Percentiles rank a stretch among this genome's conserved stretches.
These are phyloP conservation scores for Caenorhabditis sulstoni DNA, from an alignment of 2,888 invertebrate genomes.

Conservation along the genomic window DNA sequence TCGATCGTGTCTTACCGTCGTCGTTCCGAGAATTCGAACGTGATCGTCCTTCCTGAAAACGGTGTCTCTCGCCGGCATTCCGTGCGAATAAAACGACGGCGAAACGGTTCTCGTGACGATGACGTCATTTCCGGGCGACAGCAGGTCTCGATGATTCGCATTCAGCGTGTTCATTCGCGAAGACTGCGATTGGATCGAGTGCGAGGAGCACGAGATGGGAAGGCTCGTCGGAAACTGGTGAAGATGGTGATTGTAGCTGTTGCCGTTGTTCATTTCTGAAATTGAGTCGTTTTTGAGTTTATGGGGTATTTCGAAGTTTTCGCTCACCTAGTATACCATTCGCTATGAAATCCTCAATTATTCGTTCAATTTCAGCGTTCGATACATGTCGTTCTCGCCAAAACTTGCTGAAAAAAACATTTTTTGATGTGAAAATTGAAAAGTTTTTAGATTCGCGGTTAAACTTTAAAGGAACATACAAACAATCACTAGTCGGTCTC, in stretches of 20 bases:
- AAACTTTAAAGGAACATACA: neutral
- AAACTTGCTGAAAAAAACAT: conserved; percentile 40
- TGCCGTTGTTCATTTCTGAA: conserved; percentile 60
- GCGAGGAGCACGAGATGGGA: conserved; percentile 57
- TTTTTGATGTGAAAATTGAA: neutral
- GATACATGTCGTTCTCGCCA: conserved; percentile 41
- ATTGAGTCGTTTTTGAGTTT: neutral
- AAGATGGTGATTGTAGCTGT: conserved; percentile 44
- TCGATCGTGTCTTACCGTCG: too few relatives aligned
- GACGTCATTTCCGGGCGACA: conserved; percentile 62
- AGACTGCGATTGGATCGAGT: conserved; percentile 45
- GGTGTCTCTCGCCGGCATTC: conserved; percentile 36
- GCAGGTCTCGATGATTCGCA: conserved; percentile 44
- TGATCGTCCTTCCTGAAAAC: conserved; percentile 63
- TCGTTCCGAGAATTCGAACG: conserved; percentile 49
- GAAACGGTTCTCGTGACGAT: conserved; percentile 61
- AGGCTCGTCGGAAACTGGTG: conserved; percentile 44
- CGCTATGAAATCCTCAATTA: conserved; percentile 59
- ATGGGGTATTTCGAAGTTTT: neutral
- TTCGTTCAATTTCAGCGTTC: conserved; percentile 55
- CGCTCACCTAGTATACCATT: conserved; percentile 52
- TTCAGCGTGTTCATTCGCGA: conserved; percentile 54
- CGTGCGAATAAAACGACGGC: conserved; percentile 60
- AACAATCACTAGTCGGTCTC: neutral
- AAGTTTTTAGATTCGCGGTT: neutral